Base-by-base conservation (phyloP, 1,140 invertebrate species). In the Epicauta chinensis region DNA sequence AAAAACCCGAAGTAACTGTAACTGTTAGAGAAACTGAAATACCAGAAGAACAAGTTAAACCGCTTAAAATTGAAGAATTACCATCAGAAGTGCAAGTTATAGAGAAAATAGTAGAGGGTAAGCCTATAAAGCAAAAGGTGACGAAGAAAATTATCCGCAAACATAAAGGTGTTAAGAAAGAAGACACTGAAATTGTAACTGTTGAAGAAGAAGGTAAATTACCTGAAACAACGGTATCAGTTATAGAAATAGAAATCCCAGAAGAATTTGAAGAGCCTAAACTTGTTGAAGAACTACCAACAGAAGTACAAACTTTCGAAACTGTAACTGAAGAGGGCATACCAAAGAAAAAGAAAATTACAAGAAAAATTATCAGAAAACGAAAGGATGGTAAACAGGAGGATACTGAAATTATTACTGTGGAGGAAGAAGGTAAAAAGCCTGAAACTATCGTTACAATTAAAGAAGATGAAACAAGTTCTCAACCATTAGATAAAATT, bases 81-180 rank as follows among this genome's bases (percentile, higher is more conserved):
- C 57, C 60, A 57, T 3, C 23, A 5, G 23, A 23, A 23, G 7
- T 23, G 7, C 23, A 23, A 23, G 23, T 23, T 5, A 23, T 7
- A 51, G 57, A 61, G 3, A 50, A 55, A 10, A 58, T 58, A 49
- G 46, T 59, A 59, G 60, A 71, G 59, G 62, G 65, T 40, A 63
- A 71, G 53, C 60, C 63, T 1, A 60, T 69, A 53, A 63, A 62
- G 45, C 61, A 55, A 45, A 65, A 71, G 44, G 59, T 64, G 1
- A 75, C 71, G 31, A 74, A 67, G 49, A 65, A 58, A 46, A 55
- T 66, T 15, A 61, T 68, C 6, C 65, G 66, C 14, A 69, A 62
- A 40, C 55, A 50, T 6, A 62, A 53, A 17, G 71, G 68, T n/a
- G 53, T 60, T n/a, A 65, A 62, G 37, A 56, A 68, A 56, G 55